A percentile compares a stretch with the other conserved stretches of the same genome.
These are phyloP conservation scores for Eueides isabella DNA, from an alignment of 1,140 invertebrate species.

Conservation along the genomic window DNA sequence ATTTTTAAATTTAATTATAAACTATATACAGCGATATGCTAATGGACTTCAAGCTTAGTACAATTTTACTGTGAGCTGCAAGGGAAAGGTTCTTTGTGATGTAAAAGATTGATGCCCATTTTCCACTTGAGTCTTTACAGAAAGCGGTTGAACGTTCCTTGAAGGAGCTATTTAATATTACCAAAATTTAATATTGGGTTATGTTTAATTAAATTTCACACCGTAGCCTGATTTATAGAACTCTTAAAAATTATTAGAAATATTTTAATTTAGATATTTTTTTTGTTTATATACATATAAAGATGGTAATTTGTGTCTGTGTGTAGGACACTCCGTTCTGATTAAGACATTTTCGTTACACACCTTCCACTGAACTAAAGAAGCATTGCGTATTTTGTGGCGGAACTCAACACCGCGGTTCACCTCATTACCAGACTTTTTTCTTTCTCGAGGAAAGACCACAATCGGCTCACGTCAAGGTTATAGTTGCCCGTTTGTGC, in stretches of 20 bases:
- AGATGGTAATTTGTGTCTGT: too few relatives aligned
- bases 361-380: too few relatives aligned
- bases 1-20: not conserved
- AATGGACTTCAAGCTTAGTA: slow-evolving; percentile 13
- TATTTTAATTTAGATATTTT: not conserved
- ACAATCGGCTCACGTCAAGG: too few relatives aligned
- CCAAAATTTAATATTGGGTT: not conserved
- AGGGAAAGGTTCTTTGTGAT: slow-evolving; percentile 51
- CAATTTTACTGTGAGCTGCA: slow-evolving; percentile 46
- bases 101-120: slow-evolving; percentile 60
- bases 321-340: too few relatives aligned
- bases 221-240: not conserved
- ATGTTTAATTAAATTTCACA: slow-evolving; percentile 13
- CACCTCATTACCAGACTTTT: too few relatives aligned
- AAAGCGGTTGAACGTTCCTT: slow-evolving; percentile 20
- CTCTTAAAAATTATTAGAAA: not conserved
- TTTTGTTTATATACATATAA: not conserved
- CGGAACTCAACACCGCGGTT: too few relatives aligned
- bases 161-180: not conserved
- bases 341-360: too few relatives aligned
- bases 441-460: too few relatives aligned
- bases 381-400: too few relatives aligned
- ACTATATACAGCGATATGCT: not conserved
- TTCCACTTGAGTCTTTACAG: slow-evolving; percentile 43
- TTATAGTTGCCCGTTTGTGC: too few relatives aligned